Percentiles rank a stretch among this genome's conserved stretches.
These are phyloP conservation scores for Oxystoma pomonae DNA, from an alignment of 2,888 invertebrate species.

Conservation along the genomic window DNA sequence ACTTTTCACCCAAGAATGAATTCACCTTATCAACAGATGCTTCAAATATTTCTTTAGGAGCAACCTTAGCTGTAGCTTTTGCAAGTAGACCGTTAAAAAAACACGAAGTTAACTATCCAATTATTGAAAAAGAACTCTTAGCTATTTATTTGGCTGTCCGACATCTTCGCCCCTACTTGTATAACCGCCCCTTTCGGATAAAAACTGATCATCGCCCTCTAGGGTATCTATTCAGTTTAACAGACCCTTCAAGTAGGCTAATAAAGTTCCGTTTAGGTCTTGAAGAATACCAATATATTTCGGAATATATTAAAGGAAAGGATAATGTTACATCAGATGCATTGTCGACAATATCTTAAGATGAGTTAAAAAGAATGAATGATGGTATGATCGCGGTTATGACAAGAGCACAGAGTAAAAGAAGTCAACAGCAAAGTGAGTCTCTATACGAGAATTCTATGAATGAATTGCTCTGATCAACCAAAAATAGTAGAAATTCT, in stretches of 20 bases:
- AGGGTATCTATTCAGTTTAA: constrained; percentile 23
- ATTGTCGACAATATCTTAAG: constrained; percentile 10
- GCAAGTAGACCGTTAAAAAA: too few relatives aligned
- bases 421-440: constrained; percentile 1
- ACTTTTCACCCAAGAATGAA: too few relatives aligned
- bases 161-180: too few relatives aligned
- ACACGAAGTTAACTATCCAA: too few relatives aligned
- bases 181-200: too few relatives aligned
- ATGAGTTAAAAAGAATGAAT: constrained; percentile 15
- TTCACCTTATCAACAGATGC: too few relatives aligned
- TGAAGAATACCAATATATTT: constrained; percentile 26
- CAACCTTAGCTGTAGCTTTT: too few relatives aligned
- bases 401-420: constrained; percentile 12
- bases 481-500: constrained; percentile 19
- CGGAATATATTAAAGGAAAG: constrained; percentile 5
- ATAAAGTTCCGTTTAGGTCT: constrained; percentile 25
- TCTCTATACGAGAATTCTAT: not conserved
- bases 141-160: too few relatives aligned
- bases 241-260: constrained; percentile 27
- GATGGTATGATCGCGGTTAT: constrained; percentile 7
- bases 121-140: too few relatives aligned
- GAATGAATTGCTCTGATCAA: constrained; percentile 14
- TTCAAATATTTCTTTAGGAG: too few relatives aligned
- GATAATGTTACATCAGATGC: constrained; percentile 24
- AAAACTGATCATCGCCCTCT: constrained; percentile 26